Evolutionary conservation across 2,888 invertebrate species (phyloP), one percentile per base, ranked within the genome.

Genomic region (Ophion slaviceki): DNA sequence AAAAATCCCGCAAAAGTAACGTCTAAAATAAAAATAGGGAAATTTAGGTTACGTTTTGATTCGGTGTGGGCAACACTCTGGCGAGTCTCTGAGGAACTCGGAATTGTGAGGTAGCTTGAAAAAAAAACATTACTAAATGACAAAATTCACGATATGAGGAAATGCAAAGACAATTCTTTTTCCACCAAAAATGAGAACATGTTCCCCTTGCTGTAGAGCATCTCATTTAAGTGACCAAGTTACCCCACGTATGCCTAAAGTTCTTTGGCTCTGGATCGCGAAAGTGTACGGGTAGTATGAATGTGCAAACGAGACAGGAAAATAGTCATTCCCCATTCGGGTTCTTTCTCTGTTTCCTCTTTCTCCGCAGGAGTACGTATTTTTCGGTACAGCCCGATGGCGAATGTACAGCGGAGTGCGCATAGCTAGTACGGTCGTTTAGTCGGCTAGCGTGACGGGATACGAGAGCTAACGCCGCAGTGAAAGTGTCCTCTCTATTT

Each of bases 341-440:
- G 20, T 68, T 28, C n/a, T 24, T 11, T 64, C 36, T 47, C 24
- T 66, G 6, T 36, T n/a, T 17, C 28, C 68, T 57, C 32, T 24
- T 74, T 45, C 40, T 62, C 53, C 6, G 24, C 36, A 24, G 70
- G 70, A 82, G 75, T 78, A 74, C 75, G 62, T 78, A 81, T 85
- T 78, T 85, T 82, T 82, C 75, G 57, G 64, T 59, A 64, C 17
- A 70, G 61, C 80, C 72, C 32, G 36, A 61, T 64, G 84, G 80
- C 66, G 66, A 14, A 66, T 11, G 53, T 67, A 14, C n/a, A 45
- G 57, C 45, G 14, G 24, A 20, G 61, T 53, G 47, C 14, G 47
- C 40, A 71, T 74, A 75, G 47, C 78, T 62, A 47, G 32, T n/a
- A 64, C n/a, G 17, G 84, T 74, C 68, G 68, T 79, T 85, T 79